Evolutionary conservation across 2,888 invertebrate species (phyloP), one percentile per base, ranked within the genome.

Genomic region (Oxycera nigricornis): DNA sequence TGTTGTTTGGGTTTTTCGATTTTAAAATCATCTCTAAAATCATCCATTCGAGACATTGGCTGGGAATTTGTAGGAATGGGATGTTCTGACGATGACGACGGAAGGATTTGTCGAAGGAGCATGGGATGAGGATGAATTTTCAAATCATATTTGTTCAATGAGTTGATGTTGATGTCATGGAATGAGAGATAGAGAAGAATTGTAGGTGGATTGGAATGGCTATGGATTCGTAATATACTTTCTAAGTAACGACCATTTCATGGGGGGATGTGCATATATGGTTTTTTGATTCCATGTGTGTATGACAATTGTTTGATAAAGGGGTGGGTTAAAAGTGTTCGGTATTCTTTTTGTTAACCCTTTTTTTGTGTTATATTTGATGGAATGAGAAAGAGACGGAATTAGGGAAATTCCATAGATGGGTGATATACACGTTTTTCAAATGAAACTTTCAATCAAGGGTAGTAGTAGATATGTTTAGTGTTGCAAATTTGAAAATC

Each of bases 1-100:
- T 70, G 52, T 70, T 70, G 70, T 70, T 70, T 70, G 30, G 70
- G 52, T 55, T 70, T 70, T 70, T 50, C 55, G 70, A 55, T 70
- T 70, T 70, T 55, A 65, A 65, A 41, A 65, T 65, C 65, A 65
- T 65, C 65, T 65, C 65, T 24, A 65, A 65, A 65, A 65, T 65
- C 41, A 65, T 65, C 65, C 65, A 65, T 65, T 65, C 65, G 65
- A 65, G 65, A 65, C 65, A 65, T 65, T 65, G 65, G 65, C 65
- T 65, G 30, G n/a, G n/a, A 46, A 46, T 46, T 46, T 46, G 14
- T 31, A 6, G 28, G 41, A 46, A 17, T 4, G 39, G 9, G 65
- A 11, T 22, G 28, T 28, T 39, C 17, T 62, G 30, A 20, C 9
- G 24, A 24, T 24, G 52, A 55, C 22, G 26, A 41, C 9, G n/a